Percentiles rank a stretch among this genome's conserved stretches.
phyloP scores from a whole-genome alignment of 2,797 vertebrate species.

The Enteromius mattozi region DNA sequence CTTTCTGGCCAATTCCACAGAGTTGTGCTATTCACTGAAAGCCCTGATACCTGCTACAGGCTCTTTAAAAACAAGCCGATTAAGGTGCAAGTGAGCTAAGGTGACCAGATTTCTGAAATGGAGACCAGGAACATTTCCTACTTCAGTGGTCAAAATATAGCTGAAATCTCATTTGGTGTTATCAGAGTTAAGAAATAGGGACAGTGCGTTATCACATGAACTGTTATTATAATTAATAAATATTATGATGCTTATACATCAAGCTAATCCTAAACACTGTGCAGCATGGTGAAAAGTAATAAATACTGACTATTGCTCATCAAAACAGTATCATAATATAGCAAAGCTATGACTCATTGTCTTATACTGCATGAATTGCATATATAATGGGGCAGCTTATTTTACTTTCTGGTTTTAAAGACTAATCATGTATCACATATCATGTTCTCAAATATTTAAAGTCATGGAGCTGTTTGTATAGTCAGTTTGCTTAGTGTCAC shows the following conservation, averaged over 20 bases:
- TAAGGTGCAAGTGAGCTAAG: not conserved
- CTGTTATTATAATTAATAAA: not conserved
- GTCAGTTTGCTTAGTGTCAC: not conserved
- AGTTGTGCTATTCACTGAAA: conserved; percentile 13
- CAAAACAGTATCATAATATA: not conserved
- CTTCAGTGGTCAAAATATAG: not conserved
- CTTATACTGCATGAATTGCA: not conserved
- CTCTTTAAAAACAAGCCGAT: conserved; percentile 4
- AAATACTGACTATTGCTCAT: not conserved
- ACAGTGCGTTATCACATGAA: not conserved
- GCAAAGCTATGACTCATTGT: not conserved
- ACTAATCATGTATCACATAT: not conserved
- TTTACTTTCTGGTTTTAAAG: conserved; percentile 12
- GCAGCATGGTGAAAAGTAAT: not conserved
- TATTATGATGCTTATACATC: not conserved
- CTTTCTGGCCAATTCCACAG: conserved; percentile 2
- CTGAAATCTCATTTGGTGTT: not conserved
- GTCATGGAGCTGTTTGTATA: conserved; percentile 10
- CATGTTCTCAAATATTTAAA: not conserved
- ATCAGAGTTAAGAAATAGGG: not conserved
- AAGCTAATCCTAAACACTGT: not conserved
- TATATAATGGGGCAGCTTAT: not conserved
- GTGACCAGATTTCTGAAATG: conserved; percentile 15
- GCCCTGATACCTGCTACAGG: conserved; percentile 18
- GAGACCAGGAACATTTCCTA: not conserved